phyloP scores from a whole-genome alignment of 2,888 invertebrate species.

The Caradrina clavipalpis region DNA sequence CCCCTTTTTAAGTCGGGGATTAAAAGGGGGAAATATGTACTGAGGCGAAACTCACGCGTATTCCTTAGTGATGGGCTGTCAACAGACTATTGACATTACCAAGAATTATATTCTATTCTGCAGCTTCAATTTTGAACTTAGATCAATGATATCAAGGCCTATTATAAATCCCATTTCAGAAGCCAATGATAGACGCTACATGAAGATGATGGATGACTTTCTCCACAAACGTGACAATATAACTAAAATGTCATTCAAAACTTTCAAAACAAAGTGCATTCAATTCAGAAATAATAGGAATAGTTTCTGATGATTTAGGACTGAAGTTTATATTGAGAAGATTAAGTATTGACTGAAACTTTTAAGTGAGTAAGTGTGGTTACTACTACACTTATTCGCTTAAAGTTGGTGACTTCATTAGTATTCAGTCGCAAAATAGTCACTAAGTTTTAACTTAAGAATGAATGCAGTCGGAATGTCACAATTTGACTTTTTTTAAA shows the following conservation, averaged over 20 bases:
- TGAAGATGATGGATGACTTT: constrained; percentile 26
- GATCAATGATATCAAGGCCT: not conserved
- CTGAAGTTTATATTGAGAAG: constrained; percentile 25
- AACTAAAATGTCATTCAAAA: constrained; percentile 9
- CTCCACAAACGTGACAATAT: constrained; percentile 10
- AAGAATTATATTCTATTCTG: not conserved
- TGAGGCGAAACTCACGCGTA: too few species aligned
- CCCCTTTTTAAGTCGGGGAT: too few species aligned
- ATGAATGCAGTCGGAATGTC: not conserved
- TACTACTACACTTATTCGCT: too few species aligned
- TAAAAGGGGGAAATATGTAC: too few species aligned
- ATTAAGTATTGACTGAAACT: constrained; percentile 15
- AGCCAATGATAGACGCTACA: constrained; percentile 17
- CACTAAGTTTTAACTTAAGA: not conserved
- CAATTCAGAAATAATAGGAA: constrained; percentile 23
- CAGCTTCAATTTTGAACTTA: not conserved
- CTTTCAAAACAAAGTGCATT: constrained; percentile 25
- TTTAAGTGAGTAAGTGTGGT: constrained; percentile 5
- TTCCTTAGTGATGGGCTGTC: too few species aligned
- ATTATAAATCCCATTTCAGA: constrained; percentile 3
- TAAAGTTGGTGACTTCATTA: not conserved
- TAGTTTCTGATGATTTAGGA: constrained; percentile 27
- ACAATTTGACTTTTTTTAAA: not conserved
- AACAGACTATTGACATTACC: too few species aligned
- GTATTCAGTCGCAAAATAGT: not conserved